Base-by-base conservation (phyloP, 2,888 invertebrate species). In the Morpho achilles region DNA sequence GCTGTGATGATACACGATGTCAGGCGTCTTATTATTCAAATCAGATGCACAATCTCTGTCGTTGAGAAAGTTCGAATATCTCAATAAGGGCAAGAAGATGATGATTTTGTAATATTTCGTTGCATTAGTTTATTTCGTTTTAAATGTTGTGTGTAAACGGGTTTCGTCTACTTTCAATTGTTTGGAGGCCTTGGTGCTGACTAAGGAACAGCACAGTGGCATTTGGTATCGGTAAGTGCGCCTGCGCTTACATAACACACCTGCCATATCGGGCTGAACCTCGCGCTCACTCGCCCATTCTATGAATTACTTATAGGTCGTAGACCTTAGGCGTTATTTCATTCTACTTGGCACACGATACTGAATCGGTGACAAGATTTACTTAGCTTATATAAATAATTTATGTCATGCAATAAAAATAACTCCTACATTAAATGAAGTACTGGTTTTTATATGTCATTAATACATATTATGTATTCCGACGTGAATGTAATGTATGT, bases 281-380 rank as follows among this genome's bases (percentile, higher is more conserved):
- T 84, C 84, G 83, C 84, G 83, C 83, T 84, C 84, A 80, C 86
- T 85, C 76, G 83, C 82, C 84, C 84, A 82, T 84, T 86, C 87
- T 88, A 85, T 86, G 87, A 87, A 88, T 89, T 87, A 85, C 87
- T 87, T 83, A 87, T 79, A 86, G 89, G 85, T 88, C 89, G 76
- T 84, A 85, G 88, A 88, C 87, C 89, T 78, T 74, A 77, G 77
- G 74, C 76, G 84, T 82, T 84, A 85, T 87, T 82, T 76, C 78
- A 81, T 82, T 80, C 76, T 71, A 71, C 71, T 72, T 67, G 69
- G 69, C 71, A 72, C 72, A 74, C 72, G 70, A 72, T 73, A 72
- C 71, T 70, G 69, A 69, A 76, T 75, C 68, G 71, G 68, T 70
- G 70, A 74, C 74, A 71, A 64, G 67, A 71, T 67, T 69, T 65